These are phyloP conservation scores for Drosophila multiciliata DNA, from an alignment of 2,888 invertebrate species.

Conservation along the genomic window DNA sequence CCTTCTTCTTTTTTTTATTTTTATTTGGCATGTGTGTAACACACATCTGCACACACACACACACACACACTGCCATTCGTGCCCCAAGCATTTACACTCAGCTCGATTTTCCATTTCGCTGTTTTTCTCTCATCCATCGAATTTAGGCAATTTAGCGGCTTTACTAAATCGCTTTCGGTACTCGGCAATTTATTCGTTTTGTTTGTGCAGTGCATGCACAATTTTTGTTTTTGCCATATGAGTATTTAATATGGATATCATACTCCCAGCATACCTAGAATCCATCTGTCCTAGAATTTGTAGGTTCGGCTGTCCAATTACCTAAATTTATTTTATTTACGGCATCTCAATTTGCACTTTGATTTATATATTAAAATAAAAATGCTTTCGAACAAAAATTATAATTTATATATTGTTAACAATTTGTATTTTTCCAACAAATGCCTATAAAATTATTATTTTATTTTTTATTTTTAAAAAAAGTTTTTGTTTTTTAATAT, in stretches of 20 bases:
- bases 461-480: background rate
- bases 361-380: constrained; percentile 23
- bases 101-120: constrained; percentile 66
- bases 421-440: background rate
- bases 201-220: constrained; percentile 79
- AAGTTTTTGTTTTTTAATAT: background rate
- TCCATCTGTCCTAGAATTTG: constrained; percentile 9
- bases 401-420: background rate
- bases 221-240: constrained; percentile 30
- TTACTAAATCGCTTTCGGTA: constrained; percentile 72
- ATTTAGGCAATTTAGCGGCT: constrained; percentile 78
- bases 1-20: constrained; percentile 6
- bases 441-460: background rate
- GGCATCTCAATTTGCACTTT: constrained; percentile 31
- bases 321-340: constrained; percentile 56
- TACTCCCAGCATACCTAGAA: constrained; percentile 23
- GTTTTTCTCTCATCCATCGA: constrained; percentile 50
- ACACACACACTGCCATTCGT: background rate
- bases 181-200: constrained; percentile 79
- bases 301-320: constrained; percentile 40
- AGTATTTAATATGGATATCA: constrained; percentile 30
- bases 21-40: constrained; percentile 3
- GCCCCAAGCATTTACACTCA: constrained; percentile 62
- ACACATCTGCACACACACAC: constrained; percentile 14
- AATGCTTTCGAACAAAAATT: background rate